Evolutionary conservation across 2,113 vertebrate genomes (phyloP), one percentile per base, ranked within the genome.

Genomic region (Cyphomyrus discorhynchus): DNA sequence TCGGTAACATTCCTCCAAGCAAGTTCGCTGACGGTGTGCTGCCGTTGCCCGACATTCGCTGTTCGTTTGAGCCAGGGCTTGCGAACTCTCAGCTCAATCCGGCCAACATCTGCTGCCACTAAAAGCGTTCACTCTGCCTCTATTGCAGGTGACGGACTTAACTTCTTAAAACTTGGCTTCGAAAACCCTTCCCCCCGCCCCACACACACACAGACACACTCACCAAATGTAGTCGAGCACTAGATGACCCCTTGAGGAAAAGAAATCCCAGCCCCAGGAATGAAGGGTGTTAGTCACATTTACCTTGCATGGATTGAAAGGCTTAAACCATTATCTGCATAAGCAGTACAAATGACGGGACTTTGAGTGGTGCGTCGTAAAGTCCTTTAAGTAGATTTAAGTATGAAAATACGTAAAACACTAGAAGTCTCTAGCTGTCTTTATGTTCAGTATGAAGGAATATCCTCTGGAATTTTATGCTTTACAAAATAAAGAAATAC

Each of bases 1-100:
- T 74, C 31, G 47, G 52, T 86, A 3, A 90, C 19, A 85, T 91
- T 92, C 88, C 87, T 58, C 88, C 91, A 77, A 92, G 90, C 80
- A n/a, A 84, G 91, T 58, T 84, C 62, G 4, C 49, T 89, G 70
- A 91, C 90, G 70, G 86, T 86, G 85, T 86, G 52, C 86, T 89
- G 91, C 93, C 93, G 0, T 86, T 31, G 13, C n/a, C 27, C 6
- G 17, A 13, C 50, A 31, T 87, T 87, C 11, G 21, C 49, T 35
- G 49, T 19, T 47, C 31, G 9, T 53, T 53, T 31, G 50, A 56
- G 85, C 85, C 45, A 5, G 82, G n/a, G 27, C 31, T 53, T 87
- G n/a, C 19, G 49, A 35, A 39, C 27, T 8, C 47, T 89, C 66
- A 5, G 19, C 88, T 82, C 17, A 15, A 5, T 39, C 52, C 1